Conservation (phyloP, 2,888 invertebrate genomes). For the Agriotes lineatus region DNA sequence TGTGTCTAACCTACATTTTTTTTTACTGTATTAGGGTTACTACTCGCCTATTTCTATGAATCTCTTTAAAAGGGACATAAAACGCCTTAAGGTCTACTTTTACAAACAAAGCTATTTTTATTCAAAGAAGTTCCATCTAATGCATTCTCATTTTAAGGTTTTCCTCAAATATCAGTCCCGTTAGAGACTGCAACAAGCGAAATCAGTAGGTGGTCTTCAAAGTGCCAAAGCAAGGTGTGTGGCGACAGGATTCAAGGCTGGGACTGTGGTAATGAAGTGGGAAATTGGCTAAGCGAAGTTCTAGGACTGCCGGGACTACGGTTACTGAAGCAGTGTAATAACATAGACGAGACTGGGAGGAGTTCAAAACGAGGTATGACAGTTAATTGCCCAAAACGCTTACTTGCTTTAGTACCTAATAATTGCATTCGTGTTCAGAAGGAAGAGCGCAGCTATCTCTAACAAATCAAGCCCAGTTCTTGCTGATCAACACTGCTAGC, state of each 20-base stretch:
- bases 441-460: constrained; percentile 70
- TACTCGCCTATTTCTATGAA: no score
- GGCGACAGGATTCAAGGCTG: constrained; percentile 82
- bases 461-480: constrained; percentile 87
- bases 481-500: constrained; percentile 84
- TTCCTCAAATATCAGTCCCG: constrained; percentile 9
- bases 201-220: constrained; percentile 4
- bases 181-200: constrained; percentile 8
- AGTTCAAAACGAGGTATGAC: constrained; percentile 51
- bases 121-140: no score
- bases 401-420: no score
- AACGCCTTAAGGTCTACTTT: no score
- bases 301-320: constrained; percentile 78
- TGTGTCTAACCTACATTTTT: no score
- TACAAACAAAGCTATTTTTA: no score
- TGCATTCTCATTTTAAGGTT: constrained; percentile 21
- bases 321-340: constrained; percentile 73
- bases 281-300: constrained; percentile 84
- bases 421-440: no score
- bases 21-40: no score
- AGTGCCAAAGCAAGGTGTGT: constrained; percentile 87
- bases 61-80: no score
- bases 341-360: constrained; percentile 46
- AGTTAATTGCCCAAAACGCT: no score
- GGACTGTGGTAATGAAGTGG: constrained; percentile 87